phyloP scores from a whole-genome alignment of 2,888 invertebrate genomes.

The Nephrotoma guestfalica region DNA sequence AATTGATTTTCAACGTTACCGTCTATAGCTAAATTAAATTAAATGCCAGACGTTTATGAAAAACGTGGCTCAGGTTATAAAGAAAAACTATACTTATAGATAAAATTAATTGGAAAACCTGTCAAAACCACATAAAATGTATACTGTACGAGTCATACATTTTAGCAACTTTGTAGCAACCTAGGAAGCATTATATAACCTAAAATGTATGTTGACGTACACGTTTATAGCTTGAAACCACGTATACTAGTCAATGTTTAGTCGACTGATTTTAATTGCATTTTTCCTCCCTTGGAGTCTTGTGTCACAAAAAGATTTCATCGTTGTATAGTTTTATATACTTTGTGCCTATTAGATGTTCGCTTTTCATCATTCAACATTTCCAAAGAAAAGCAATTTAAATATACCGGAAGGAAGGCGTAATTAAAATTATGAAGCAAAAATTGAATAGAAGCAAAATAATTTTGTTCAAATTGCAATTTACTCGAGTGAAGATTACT shows the following conservation, averaged over 20 bases:
- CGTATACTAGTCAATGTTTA: background rate
- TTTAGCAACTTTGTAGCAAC: no score
- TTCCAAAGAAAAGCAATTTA: background rate
- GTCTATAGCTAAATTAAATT: no score
- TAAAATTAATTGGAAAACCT: no score
- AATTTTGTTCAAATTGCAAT: background rate
- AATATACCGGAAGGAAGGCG: background rate
- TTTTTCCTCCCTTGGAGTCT: background rate
- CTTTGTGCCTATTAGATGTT: background rate
- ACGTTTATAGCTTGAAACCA: no score
- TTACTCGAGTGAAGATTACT: background rate
- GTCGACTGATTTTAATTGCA: background rate
- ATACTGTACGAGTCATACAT: no score
- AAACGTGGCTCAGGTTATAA: no score
- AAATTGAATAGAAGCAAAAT: background rate
- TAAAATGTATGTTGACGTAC: no score
- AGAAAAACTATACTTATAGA: no score
- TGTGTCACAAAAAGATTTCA: background rate
- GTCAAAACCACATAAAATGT: no score
- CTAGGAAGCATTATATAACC: no score
- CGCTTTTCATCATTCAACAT: background rate
- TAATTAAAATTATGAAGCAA: background rate
- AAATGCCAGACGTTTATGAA: no score
- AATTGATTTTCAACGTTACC: no score
- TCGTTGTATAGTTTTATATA: background rate